phyloP scores from a whole-genome alignment of 2,888 invertebrate species.

The Abrostola triplasia region DNA sequence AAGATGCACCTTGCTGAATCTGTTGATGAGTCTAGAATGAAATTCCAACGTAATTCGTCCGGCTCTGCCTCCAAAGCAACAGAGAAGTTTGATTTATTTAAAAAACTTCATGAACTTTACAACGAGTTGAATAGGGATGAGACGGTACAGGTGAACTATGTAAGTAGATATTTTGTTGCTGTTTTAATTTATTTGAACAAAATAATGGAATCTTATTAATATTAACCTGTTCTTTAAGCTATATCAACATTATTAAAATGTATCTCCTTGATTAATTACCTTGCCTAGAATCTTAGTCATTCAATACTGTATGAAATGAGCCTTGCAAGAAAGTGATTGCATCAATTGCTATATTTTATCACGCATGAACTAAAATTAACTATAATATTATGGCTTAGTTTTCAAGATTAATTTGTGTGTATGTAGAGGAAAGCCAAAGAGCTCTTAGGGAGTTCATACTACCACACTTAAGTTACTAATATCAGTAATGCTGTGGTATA shows the following conservation, averaged over 20 bases:
- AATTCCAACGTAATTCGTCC: slow-evolving; percentile 81
- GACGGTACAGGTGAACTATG: slow-evolving; percentile 80
- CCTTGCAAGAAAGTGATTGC: not conserved
- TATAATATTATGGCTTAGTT: too few relatives aligned
- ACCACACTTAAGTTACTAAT: too few relatives aligned
- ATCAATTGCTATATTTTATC: not conserved
- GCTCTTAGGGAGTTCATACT: too few relatives aligned
- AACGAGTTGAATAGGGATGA: slow-evolving; percentile 85
- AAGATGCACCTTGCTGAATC: slow-evolving; percentile 85
- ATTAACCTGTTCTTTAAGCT: slow-evolving; percentile 7
- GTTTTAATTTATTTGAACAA: slow-evolving; percentile 7
- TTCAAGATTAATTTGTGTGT: too few relatives aligned
- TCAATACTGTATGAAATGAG: not conserved
- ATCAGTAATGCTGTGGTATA: too few relatives aligned
- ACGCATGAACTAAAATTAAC: too few relatives aligned
- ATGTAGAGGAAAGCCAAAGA: too few relatives aligned
- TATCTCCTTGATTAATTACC: not conserved
- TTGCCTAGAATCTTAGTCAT: not conserved
- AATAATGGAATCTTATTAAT: slow-evolving; percentile 5
- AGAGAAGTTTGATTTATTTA: slow-evolving; percentile 85
- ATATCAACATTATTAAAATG: not conserved
- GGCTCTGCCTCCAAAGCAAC: slow-evolving; percentile 74
- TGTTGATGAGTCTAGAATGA: slow-evolving; percentile 85
- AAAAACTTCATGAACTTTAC: slow-evolving; percentile 85
- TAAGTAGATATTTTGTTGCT: slow-evolving; percentile 66